Conservation (phyloP, 2,888 invertebrate genomes). For the Drosophila affinis region DNA sequence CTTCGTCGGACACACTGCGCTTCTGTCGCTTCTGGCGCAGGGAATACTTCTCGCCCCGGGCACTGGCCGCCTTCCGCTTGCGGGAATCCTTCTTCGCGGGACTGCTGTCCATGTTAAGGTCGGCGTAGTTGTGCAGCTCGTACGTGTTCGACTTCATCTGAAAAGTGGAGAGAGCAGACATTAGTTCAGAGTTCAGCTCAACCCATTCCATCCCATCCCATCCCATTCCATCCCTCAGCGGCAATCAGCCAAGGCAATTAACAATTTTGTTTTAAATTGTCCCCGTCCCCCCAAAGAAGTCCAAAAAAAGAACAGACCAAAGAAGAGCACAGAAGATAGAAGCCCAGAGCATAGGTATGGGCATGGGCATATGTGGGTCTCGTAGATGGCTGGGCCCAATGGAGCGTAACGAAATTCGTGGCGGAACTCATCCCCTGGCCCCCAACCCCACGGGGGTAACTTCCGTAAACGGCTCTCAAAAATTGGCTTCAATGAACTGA, state of each 20-base stretch:
- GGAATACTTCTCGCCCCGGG: conserved; percentile 87
- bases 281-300: too few species aligned
- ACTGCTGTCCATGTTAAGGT: conserved; percentile 56
- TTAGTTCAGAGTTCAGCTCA: conserved; percentile 4
- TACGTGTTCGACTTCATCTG: conserved; percentile 74
- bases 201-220: conserved; percentile 22
- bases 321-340: conserved; percentile 1
- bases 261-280: conserved; percentile 59
- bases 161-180: conserved; percentile 32
- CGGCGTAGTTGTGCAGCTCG: conserved; percentile 75
- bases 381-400: conserved; percentile 38
- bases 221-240: conserved; percentile 1
- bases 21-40: conserved; percentile 87
- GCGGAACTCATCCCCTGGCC: conserved; percentile 32
- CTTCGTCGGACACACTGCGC: conserved; percentile 71
- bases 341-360: conserved; percentile 1
- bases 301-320: not conserved
- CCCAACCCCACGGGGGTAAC: conserved; percentile 49
- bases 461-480: conserved; percentile 66
- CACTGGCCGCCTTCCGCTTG: conserved; percentile 55
- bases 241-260: conserved; percentile 62
- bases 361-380: not conserved
- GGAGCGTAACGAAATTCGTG: conserved; percentile 53
- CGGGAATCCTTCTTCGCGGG: conserved; percentile 49
- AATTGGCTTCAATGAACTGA: conserved; percentile 56